These are phyloP conservation scores for Acanthornis magna DNA, from an alignment of 2,797 vertebrate species.

Conservation along the genomic window DNA sequence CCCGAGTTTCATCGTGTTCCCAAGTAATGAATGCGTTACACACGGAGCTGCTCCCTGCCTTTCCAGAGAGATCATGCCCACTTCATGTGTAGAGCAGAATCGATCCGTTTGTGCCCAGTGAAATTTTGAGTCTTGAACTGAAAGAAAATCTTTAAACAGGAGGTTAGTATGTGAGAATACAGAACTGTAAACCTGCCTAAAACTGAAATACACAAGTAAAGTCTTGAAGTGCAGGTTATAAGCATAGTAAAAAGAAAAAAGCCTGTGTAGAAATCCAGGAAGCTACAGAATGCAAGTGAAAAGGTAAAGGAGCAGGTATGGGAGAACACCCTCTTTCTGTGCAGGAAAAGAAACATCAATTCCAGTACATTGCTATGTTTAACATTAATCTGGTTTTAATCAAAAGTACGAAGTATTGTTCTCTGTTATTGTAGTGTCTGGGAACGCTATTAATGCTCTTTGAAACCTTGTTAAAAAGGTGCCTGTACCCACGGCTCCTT, in stretches of 20 bases:
- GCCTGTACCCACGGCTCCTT: neutral
- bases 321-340: neutral
- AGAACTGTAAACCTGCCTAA: neutral
- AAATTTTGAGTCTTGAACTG: neutral
- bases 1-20: neutral
- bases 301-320: neutral
- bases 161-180: neutral
- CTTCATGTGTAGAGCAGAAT: neutral
- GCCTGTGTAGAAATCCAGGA: accelerated
- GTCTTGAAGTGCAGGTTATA: neutral
- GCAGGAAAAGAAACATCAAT: neutral
- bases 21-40: neutral
- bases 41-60: neutral
- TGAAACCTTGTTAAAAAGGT: constrained; percentile 11
- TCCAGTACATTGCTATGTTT: neutral
- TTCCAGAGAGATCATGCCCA: neutral
- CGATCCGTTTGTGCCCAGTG: neutral
- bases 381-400: neutral
- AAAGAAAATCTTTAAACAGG: neutral
- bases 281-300: neutral
- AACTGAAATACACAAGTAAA: neutral
- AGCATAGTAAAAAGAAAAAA: neutral
- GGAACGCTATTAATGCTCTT: neutral
- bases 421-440: neutral
- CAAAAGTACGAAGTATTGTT: neutral